Base-by-base conservation (phyloP, 2,888 invertebrate genomes). In the Osmoderma eremita region DNA sequence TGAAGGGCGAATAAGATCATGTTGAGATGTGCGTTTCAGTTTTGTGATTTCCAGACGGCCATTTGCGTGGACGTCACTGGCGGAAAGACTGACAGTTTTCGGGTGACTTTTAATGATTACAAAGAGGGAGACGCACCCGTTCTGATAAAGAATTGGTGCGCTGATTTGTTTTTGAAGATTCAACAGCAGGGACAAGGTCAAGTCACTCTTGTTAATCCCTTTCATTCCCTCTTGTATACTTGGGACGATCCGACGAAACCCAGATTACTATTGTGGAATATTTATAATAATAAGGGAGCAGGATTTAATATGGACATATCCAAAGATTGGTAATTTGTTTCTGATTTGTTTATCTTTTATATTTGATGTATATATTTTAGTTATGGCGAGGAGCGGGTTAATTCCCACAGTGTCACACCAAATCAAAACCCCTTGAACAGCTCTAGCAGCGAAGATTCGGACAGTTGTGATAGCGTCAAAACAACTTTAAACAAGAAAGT, bases 181-280 rank as follows among this genome's bases (percentile, higher is more conserved):
- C 90, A 92, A 73, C 93, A 94, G 82, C 77, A 81, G 30, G 83
- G 83, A 72, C 73, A 86, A 78, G 83, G 85, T 18, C 86, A 88
- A 81, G 92, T 92, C 50, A 91, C 91, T 0, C 81, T 94, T 22
- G 80, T 94, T 53, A 91, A 90, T 75, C 92, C 93, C 0, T 88
- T 88, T 73, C 89, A 93, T 79, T 88, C 90, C 8, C 83, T 93
- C 76, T 79, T 93, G 38, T 93, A 93, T 77, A 93, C 94, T 0
- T 94, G 94, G 94, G 93, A 93, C 75, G 93, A 94, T 79, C 93
- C 93, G 0, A 87, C 88, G 0, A 88, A 89, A 63, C 88, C 90
- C 12, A 84, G 92, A 68, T 86, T 86, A 58, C 83, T 94, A 1
- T 84, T 91, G 73, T 94, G 94, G 94, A 93, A 93, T 78, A 89